Conservation (phyloP, 1,140 invertebrate species). For the Stenopsyche tienmushanensis region DNA sequence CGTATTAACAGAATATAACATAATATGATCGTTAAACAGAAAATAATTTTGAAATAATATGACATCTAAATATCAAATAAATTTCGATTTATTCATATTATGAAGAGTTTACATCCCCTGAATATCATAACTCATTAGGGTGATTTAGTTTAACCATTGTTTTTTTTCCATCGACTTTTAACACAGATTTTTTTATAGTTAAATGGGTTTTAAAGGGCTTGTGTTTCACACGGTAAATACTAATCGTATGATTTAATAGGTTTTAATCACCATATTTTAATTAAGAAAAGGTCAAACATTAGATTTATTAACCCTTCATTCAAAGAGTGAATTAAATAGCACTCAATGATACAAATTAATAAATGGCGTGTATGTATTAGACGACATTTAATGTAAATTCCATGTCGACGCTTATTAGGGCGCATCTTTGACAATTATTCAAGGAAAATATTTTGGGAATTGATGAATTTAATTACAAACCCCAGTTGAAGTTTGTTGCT, state of each 20-base stretch:
- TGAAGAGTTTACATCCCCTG: not conserved
- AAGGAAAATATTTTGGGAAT: slow-evolving; percentile 13
- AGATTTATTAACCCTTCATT: not conserved
- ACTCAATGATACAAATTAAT: not conserved
- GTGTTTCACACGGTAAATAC: not conserved
- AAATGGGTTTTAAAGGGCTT: not conserved
- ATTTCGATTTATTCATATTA: too few species aligned
- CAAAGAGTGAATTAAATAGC: not conserved
- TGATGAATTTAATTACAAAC: not conserved
- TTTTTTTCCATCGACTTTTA: slow-evolving; percentile 5
- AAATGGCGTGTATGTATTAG: not conserved
- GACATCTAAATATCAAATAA: not conserved
- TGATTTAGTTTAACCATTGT: not conserved
- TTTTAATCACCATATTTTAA: not conserved
- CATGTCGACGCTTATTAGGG: too few species aligned
- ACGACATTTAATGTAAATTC: not conserved
- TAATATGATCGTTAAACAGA: too few species aligned
- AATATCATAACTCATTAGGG: slow-evolving; percentile 1
- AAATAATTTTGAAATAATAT: not conserved
- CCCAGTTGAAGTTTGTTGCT: slow-evolving; percentile 15
- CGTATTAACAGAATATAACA: too few species aligned
- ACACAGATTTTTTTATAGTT: not conserved
- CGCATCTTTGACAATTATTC: slow-evolving; percentile 8
- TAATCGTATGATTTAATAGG: not conserved
- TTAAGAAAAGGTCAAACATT: not conserved